Base-by-base conservation (phyloP, 2,113 vertebrate species). In the Apaloderma vittatum region DNA sequence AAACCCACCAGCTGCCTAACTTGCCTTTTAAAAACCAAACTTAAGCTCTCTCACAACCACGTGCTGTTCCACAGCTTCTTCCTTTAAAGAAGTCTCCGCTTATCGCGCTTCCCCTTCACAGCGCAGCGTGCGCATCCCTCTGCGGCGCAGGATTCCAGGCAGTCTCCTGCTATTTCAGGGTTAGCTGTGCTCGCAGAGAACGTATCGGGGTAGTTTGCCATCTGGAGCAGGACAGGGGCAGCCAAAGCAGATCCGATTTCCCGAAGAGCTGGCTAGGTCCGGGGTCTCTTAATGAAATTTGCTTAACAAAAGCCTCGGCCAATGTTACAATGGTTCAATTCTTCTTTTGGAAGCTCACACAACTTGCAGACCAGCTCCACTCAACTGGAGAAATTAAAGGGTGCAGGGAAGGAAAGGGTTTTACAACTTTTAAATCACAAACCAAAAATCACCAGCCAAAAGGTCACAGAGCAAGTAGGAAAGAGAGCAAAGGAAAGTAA, bases 271-370 rank as follows among this genome's bases (percentile, higher is more conserved):
- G 75, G 93, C 45, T 93, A 90, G 93, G 95, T 96, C 95, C 57
- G 61, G 46, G 14, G 94, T 92, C 94, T 98, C 97, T 98, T 98
- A 96, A 97, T 96, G 96, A 97, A 96, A 98, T 98, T 91, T 98
- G 97, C 52, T 36, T 97, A 97, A 98, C 98, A 98, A 98, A 98
- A 96, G 96, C 90, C 52, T 85, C 92, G 59, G 82, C 76, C 66
- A 8, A 73, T 2, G 18, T 85, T 88, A 98, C 98, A 98, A 98
- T 93, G 96, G 94, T 90, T 91, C 78, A 65, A 98, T 97, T 98
- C 97, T 98, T 97, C 97, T 95, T 94, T 54, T 88, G 94, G 89
- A 86, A 95, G 88, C 94, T 96, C 96, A 91, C 97, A 97, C 84
- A 96, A 97, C 74, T 88, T 85, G 93, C 27, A 94, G 93, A 95